A percentile compares a stretch with the other conserved stretches of the same genome.
Evolutionary conservation across 2,797 vertebrate genomes (phyloP).

Genomic region (Malurus splendens): DNA sequence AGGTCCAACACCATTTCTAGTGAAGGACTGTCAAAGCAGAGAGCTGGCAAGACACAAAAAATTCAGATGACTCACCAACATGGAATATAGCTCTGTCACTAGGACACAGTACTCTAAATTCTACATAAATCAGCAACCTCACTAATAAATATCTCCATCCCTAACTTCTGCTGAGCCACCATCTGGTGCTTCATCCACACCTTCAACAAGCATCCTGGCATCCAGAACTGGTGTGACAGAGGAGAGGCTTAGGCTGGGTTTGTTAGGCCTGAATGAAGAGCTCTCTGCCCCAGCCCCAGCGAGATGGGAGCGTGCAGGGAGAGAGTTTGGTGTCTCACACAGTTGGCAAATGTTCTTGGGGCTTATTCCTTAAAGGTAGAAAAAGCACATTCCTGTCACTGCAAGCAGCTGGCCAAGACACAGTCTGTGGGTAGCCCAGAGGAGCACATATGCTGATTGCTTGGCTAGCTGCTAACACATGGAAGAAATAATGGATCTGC

Average conservation of each 20-base stretch:
- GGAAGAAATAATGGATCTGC: not conserved
- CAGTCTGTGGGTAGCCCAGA: not conserved
- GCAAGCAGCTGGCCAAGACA: not conserved
- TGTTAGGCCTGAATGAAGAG: not conserved
- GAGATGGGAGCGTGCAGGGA: not conserved
- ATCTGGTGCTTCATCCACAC: not conserved
- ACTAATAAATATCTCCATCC: not conserved
- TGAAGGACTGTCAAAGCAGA: not conserved
- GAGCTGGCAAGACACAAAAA: not conserved
- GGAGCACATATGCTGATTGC: not conserved
- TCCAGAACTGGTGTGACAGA: not conserved
- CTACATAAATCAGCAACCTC: not conserved
- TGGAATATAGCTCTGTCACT: not conserved
- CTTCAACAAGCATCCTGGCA: not conserved
- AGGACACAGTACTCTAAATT: not conserved
- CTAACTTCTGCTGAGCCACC: not conserved
- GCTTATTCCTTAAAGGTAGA: not conserved
- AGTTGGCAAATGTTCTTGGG: not conserved
- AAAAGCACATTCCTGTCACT: not conserved
- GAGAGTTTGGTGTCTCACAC: not conserved
- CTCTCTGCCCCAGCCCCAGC: not conserved
- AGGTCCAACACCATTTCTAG: not conserved
- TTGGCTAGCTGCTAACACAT: not conserved
- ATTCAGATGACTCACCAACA: not conserved
- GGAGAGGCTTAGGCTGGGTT: not conserved